These are phyloP conservation scores for Pantala flavescens DNA, from an alignment of 1,140 invertebrate species.

Conservation along the genomic window DNA sequence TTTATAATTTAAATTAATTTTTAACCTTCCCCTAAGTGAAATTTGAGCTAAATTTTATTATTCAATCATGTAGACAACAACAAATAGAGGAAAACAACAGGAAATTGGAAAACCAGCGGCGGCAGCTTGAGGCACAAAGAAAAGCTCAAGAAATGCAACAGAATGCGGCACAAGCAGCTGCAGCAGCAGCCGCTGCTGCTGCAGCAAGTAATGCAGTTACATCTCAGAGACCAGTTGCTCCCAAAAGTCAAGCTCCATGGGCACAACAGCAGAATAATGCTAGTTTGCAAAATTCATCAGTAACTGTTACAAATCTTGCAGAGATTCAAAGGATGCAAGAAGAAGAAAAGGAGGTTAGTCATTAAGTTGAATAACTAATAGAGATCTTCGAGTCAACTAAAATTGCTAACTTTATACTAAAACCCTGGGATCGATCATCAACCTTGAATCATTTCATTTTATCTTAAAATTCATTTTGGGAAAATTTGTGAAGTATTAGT, in stretches of 20 bases:
- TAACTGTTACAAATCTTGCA: slow-evolving; percentile 15
- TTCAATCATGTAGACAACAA: slow-evolving; percentile 21
- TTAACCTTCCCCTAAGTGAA: too few species aligned
- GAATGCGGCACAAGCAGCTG: slow-evolving; percentile 15
- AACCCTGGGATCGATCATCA: too few species aligned
- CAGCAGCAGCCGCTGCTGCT: slow-evolving; percentile 20
- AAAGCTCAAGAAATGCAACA: slow-evolving; percentile 16
- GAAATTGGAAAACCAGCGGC: slow-evolving; percentile 23
- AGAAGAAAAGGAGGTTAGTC: slow-evolving; percentile 18
- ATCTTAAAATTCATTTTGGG: too few species aligned
- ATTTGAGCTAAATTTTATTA: too few species aligned
- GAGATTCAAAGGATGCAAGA: slow-evolving; percentile 23
- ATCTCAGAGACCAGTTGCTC: slow-evolving; percentile 27
- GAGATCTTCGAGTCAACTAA: too few species aligned
- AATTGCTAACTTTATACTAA: too few species aligned
- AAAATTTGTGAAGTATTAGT: too few species aligned
- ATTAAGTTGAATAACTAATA: too few species aligned
- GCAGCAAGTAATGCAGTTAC: slow-evolving; percentile 19
- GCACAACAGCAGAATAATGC: background rate
- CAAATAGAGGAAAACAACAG: slow-evolving; percentile 17
- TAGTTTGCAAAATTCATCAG: background rate
- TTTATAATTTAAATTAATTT: too few species aligned
- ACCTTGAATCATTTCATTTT: too few species aligned
- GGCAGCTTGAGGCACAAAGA: slow-evolving; percentile 18
- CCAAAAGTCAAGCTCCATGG: slow-evolving; percentile 1